These are phyloP conservation scores for Clarias batrachus DNA, from an alignment of 2,113 vertebrate genomes.

Conservation along the genomic window DNA sequence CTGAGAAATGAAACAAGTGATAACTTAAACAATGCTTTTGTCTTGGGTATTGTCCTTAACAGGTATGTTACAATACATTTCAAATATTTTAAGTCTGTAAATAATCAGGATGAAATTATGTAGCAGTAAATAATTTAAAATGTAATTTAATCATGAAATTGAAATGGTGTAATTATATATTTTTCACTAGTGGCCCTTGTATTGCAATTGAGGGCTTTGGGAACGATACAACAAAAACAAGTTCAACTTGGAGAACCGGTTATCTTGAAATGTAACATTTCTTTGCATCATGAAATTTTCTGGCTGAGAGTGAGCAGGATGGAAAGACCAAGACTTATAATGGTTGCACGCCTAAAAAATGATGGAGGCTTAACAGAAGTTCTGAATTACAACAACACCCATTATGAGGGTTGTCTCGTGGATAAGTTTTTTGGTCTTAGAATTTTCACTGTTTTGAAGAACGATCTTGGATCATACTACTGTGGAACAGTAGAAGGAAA, in stretches of 20 bases:
- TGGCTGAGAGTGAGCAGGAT: slow-evolving; percentile 38
- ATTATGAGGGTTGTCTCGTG: slow-evolving; percentile 27
- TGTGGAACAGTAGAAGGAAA: slow-evolving; percentile 34
- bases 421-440: slow-evolving; percentile 12
- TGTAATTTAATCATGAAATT: neutral
- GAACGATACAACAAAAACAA: neutral
- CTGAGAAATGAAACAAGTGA: slow-evolving; percentile 24
- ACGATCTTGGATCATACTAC: slow-evolving; percentile 36
- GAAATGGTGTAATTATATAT: neutral
- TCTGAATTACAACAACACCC: slow-evolving; percentile 30
- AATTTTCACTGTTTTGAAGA: slow-evolving; percentile 21
- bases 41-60: neutral
- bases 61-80: slow-evolving; percentile 6
- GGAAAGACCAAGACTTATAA: slow-evolving; percentile 19
- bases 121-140: neutral
- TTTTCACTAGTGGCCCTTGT: neutral
- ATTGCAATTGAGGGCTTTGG: neutral
- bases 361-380: slow-evolving; percentile 32
- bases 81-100: neutral
- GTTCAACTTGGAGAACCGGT: slow-evolving; percentile 37
- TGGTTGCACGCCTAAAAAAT: slow-evolving; percentile 24
- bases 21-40: neutral
- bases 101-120: neutral
- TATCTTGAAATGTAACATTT: slow-evolving; percentile 23
- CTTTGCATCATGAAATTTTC: slow-evolving; percentile 37